Conservation (phyloP, 2,113 vertebrate genomes). For the Trichomycterus rosablanca region DNA sequence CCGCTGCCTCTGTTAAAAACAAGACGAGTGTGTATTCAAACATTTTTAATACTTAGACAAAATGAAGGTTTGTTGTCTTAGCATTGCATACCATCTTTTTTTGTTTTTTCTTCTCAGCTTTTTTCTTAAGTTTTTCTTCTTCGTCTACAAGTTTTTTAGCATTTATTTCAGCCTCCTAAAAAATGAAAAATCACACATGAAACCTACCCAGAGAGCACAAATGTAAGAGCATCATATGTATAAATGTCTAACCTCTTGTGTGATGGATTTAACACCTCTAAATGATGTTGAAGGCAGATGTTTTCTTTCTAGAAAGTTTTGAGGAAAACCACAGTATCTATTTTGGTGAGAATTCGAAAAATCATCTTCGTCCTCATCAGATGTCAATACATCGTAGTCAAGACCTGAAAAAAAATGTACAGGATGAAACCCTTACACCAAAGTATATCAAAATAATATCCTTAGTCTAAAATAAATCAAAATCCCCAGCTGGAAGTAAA, state of each 20-base stretch:
- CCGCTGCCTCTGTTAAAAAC: conserved; percentile 62
- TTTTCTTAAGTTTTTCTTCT: conserved; percentile 58
- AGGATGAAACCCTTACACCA: background rate
- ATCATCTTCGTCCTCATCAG: conserved; percentile 5
- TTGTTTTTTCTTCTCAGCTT: conserved; percentile 60
- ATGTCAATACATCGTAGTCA: background rate
- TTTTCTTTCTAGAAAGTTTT: conserved; percentile 25
- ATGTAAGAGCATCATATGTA: background rate
- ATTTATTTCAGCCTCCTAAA: conserved; percentile 63
- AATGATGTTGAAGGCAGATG: background rate
- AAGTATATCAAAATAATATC: too few species aligned
- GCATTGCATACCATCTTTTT: conserved; percentile 67
- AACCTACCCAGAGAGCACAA: background rate
- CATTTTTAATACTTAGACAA: background rate
- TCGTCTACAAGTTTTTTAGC: conserved; percentile 55
- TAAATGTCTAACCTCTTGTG: conserved; percentile 53
- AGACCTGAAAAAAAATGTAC: conserved; percentile 26
- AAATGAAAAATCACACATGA: background rate
- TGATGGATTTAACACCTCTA: conserved; percentile 45
- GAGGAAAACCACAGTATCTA: conserved; percentile 43
- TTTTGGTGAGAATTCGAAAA: background rate
- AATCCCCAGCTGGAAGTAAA: too few species aligned
- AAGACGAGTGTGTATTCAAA: background rate
- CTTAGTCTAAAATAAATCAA: too few species aligned
- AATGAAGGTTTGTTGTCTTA: too few species aligned